Conservation (phyloP, 2,113 vertebrate species). For the Cervus canadensis region DNA sequence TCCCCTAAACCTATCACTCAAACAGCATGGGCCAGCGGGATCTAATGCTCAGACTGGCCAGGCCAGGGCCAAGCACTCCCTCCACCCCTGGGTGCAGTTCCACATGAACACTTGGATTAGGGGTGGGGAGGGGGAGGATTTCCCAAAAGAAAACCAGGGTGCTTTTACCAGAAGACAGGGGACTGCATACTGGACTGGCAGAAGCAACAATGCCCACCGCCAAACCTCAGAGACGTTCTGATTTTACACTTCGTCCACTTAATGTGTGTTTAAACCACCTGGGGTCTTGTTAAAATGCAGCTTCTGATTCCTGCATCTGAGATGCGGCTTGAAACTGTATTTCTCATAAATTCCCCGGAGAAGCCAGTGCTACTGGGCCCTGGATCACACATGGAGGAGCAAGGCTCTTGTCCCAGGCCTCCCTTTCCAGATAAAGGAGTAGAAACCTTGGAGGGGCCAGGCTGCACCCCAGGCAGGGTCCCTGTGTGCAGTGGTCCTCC, state of each 20-base stretch:
- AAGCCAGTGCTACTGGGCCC: neutral
- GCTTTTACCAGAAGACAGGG: neutral
- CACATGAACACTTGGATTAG: neutral
- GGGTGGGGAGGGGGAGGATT: neutral
- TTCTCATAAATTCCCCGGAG: neutral
- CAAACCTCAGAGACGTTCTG: neutral
- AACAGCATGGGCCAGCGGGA: too few species aligned
- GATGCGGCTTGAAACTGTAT: neutral
- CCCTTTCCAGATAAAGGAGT: neutral
- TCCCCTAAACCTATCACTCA: neutral
- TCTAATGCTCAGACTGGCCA: neutral
- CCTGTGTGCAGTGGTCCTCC: neutral
- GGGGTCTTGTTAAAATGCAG: neutral
- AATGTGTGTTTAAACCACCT: neutral
- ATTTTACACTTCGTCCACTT: neutral
- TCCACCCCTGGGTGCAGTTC: neutral
- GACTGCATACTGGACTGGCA: accelerated
- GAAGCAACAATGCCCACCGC: neutral
- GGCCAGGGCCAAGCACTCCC: neutral
- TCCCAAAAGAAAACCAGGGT: neutral
- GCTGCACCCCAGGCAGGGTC: neutral
- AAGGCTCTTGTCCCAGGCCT: neutral
- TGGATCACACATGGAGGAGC: accelerated
- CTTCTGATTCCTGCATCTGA: neutral
- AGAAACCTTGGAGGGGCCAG: neutral